phyloP scores from a whole-genome alignment of 1,140 invertebrate species.

The Yoshiicerus persimilis region DNA sequence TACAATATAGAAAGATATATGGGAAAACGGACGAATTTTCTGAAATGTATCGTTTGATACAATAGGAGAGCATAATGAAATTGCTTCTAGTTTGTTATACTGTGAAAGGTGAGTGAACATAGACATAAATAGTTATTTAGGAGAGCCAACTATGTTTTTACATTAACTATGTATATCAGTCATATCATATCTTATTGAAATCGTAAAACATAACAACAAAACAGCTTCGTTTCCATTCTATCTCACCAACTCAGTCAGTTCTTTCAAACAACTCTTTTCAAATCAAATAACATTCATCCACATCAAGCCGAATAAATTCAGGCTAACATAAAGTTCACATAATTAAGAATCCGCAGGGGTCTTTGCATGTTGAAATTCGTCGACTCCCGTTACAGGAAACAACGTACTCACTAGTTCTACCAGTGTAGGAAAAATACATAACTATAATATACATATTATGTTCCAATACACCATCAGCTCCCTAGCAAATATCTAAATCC shows the following conservation, averaged over 20 bases:
- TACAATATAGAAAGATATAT: background rate
- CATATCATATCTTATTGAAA: background rate
- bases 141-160: background rate
- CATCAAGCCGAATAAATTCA: slow-evolving; percentile 25
- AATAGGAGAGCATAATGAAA: background rate
- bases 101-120: background rate
- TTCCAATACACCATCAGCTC: background rate
- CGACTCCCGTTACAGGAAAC: slow-evolving; percentile 34
- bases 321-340: slow-evolving; percentile 39
- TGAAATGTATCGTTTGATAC: background rate
- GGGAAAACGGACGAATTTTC: background rate
- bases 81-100: background rate
- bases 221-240: slow-evolving; percentile 13
- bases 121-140: background rate
- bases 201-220: background rate
- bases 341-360: slow-evolving; percentile 44
- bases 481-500: background rate
- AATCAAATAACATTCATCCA: slow-evolving; percentile 8
- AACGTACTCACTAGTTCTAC: background rate
- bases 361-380: slow-evolving; percentile 38
- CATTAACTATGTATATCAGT: background rate
- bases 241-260: background rate
- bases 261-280: slow-evolving; percentile 12
- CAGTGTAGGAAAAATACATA: background rate
- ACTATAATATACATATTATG: background rate